Conservation (phyloP, 2,113 vertebrate genomes). For the Pelecanus crispus region DNA sequence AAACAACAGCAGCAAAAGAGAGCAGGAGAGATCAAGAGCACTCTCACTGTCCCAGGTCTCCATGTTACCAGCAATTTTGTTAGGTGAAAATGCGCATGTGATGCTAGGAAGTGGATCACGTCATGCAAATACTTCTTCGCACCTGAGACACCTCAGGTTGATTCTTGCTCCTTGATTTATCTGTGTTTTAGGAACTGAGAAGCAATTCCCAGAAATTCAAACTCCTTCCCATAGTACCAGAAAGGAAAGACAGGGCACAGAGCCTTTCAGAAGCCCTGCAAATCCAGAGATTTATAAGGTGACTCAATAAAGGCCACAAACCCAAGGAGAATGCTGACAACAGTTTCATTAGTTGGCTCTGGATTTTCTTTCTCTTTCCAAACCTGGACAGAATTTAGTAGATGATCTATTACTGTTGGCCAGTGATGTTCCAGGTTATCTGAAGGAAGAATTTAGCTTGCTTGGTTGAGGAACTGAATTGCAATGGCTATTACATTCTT, state of each 20-base stretch:
- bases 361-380: constrained; percentile 14
- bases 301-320: neutral
- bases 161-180: neutral
- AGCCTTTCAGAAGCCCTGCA: constrained; percentile 9
- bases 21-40: neutral
- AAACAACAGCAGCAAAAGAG: neutral
- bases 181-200: neutral
- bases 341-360: constrained; percentile 30
- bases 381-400: neutral
- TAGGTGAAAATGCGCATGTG: neutral
- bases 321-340: constrained; percentile 23
- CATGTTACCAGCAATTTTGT: neutral
- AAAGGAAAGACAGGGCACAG: neutral
- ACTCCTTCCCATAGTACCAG: neutral
- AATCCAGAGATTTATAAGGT: neutral
- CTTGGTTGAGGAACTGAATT: neutral
- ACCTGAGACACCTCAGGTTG: neutral
- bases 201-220: neutral
- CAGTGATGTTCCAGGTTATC: neutral
- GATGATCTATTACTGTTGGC: neutral
- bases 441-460: constrained; percentile 7
- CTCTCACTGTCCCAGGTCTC: neutral
- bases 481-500: neutral
- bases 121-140: neutral
- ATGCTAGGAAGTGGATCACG: neutral